Percentiles rank a stretch among this genome's conserved stretches.
phyloP scores from a whole-genome alignment of 2,797 vertebrate genomes.

The Acrocephalus scirpaceus region DNA sequence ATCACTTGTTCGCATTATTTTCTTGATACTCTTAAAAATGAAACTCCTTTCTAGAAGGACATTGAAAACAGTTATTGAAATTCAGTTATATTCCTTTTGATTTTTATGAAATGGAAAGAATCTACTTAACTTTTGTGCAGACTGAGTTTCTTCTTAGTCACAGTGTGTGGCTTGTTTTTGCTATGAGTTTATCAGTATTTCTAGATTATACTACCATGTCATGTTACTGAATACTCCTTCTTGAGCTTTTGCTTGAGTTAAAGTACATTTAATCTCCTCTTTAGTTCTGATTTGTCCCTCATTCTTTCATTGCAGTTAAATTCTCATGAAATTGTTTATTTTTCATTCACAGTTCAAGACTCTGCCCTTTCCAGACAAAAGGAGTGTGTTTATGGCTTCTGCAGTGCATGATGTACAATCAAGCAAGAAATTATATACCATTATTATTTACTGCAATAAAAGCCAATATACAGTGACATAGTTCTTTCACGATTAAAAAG shows the following conservation, averaged over 20 bases:
- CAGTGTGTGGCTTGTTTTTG: background rate
- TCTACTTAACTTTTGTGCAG: background rate
- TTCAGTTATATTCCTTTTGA: background rate
- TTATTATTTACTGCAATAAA: background rate
- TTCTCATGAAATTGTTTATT: background rate
- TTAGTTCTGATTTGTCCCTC: background rate
- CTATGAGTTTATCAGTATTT: background rate
- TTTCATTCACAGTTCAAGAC: background rate
- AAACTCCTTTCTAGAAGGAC: background rate
- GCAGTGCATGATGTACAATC: background rate
- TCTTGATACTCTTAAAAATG: background rate
- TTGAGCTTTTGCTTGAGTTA: background rate
- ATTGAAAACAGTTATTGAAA: background rate
- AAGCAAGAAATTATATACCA: background rate
- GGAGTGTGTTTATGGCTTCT: background rate
- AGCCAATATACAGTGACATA: background rate
- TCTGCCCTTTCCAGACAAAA: background rate
- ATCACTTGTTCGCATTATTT: background rate
- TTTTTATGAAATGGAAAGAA: background rate
- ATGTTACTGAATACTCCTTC: background rate
- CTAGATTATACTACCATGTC: background rate
- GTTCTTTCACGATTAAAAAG: background rate
- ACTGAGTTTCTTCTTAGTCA: background rate
- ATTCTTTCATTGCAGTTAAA: background rate
- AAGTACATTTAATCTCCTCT: background rate